Evolutionary conservation across 2,888 invertebrate genomes (phyloP), one percentile per base, ranked within the genome.

Genomic region (Acrobasis repandana): DNA sequence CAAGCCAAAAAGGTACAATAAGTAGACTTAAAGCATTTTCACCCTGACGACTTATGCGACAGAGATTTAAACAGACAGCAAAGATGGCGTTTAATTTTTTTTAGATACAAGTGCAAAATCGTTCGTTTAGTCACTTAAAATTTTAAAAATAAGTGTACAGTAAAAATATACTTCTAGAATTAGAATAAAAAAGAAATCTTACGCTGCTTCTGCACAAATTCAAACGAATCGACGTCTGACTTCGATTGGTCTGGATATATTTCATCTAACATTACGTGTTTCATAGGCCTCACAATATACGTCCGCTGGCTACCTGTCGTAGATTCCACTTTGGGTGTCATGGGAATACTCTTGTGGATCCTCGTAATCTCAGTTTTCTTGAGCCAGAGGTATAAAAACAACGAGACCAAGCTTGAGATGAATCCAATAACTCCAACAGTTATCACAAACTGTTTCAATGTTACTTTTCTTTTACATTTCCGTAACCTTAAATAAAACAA

Each of bases 371-470:
- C n/a, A 20, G 18, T 16, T 11, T 9, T 52, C 14, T 33, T 74
- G 52, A 79, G 77, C 67, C 80, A 74, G 62, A 80, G 83, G 60
- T 77, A 82, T 10, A 81, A 63, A 14, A 81, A 58, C 9, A 82
- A 63, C 28, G 77, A 75, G n/a, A 77, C 63, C 43, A 82, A 74
- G 63, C 75, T 74, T 0, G 75, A 74, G 34, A 69, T 65, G 0
- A 73, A 63, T 36, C 67, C 70, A 52, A 79, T 61, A 50, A 76
- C 43, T 46, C 69, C 65, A 4, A 80, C 63, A 33, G 73, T 64
- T 64, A 80, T 65, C 69, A 79, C 83, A 33, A 80, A 63, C 58
- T 80, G 83, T 61, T 71, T 80, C 76, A 81, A 80, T 50, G 67
- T 80, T 54, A 65, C 52, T 69, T 75, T 77, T 60, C 79, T 78